Percentiles rank a stretch among this genome's conserved stretches.
Conservation (phyloP, 2,888 invertebrate species). For the Mythimna vitellina region DNA sequence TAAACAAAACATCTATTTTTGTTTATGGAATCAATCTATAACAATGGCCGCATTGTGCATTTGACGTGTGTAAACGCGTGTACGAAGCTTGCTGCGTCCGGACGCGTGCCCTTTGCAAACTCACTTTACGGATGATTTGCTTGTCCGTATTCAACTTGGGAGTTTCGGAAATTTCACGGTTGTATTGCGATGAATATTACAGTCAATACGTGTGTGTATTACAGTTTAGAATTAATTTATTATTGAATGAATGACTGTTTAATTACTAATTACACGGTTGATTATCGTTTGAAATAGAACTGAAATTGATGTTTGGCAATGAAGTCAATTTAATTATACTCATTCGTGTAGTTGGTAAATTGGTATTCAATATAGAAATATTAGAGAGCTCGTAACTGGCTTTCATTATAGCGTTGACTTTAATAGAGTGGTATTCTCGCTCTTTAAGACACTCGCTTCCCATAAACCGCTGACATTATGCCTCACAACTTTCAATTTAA, state of each 20-base stretch:
- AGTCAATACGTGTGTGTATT: slow-evolving; percentile 35
- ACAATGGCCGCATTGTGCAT: slow-evolving; percentile 63
- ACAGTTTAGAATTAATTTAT: slow-evolving; percentile 39
- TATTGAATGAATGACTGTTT: slow-evolving; percentile 20
- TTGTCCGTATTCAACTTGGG: slow-evolving; percentile 64
- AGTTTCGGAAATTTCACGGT: slow-evolving; percentile 62
- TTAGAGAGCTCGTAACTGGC: neutral
- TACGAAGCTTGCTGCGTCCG: slow-evolving; percentile 62
- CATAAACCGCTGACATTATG: slow-evolving; percentile 56
- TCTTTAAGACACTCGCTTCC: slow-evolving; percentile 17
- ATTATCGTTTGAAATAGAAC: slow-evolving; percentile 17
- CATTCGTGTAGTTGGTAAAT: slow-evolving; percentile 4
- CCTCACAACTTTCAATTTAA: slow-evolving; percentile 60
- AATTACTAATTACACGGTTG: slow-evolving; percentile 32
- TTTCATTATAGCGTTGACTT: slow-evolving; percentile 12
- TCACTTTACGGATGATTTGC: slow-evolving; percentile 75
- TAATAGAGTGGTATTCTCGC: slow-evolving; percentile 16
- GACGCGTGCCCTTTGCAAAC: slow-evolving; percentile 69
- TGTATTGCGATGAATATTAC: slow-evolving; percentile 56
- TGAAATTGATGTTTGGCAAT: slow-evolving; percentile 9
- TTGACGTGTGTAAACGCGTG: slow-evolving; percentile 69
- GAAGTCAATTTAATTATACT: slow-evolving; percentile 4
- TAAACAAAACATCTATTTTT: slow-evolving; percentile 50
- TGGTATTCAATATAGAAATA: neutral
- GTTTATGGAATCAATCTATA: slow-evolving; percentile 54